Percentiles rank a stretch among this genome's conserved stretches.
Conservation (phyloP, 2,113 vertebrate species). For the Eclectus roratus region DNA sequence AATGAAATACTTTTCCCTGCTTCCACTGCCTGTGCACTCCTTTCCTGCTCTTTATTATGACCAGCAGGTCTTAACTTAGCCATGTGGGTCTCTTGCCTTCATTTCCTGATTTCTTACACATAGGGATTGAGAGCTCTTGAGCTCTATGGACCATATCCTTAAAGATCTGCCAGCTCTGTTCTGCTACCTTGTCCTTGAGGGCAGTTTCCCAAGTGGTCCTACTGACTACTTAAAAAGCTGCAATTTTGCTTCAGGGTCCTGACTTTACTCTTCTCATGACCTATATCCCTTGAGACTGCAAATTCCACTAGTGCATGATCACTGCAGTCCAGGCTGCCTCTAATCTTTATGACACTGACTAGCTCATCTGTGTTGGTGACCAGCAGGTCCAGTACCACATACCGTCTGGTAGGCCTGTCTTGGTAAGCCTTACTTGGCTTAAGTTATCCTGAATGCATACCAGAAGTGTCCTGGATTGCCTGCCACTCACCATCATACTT, state of each 20-base stretch:
- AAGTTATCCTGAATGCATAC: not conserved
- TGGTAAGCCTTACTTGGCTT: not conserved
- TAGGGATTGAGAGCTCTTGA: not conserved
- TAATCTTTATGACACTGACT: rapidly evolving
- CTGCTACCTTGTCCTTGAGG: not conserved
- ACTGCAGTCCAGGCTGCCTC: not conserved
- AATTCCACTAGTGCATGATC: too few species aligned
- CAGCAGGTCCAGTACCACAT: not conserved
- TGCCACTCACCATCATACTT: not conserved
- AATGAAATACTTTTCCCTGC: not conserved
- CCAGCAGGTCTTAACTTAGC: not conserved
- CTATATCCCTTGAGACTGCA: not conserved
- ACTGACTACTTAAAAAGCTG: not conserved
- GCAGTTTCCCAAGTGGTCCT: not conserved
- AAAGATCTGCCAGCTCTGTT: not conserved
- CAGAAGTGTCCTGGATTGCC: not conserved
- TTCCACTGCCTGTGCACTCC: not conserved
- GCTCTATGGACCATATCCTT: not conserved
- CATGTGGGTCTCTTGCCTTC: not conserved
- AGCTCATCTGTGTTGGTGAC: not conserved
- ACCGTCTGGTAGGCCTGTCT: not conserved
- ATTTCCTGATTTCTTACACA: not conserved
- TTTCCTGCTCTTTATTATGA: not conserved
- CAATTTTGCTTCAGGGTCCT: not conserved
- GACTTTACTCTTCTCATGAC: not conserved